A percentile compares a stretch with the other conserved stretches of the same genome.
These are phyloP conservation scores for Phoeniculus purpureus DNA, from an alignment of 2,797 vertebrate genomes.

Conservation along the genomic window DNA sequence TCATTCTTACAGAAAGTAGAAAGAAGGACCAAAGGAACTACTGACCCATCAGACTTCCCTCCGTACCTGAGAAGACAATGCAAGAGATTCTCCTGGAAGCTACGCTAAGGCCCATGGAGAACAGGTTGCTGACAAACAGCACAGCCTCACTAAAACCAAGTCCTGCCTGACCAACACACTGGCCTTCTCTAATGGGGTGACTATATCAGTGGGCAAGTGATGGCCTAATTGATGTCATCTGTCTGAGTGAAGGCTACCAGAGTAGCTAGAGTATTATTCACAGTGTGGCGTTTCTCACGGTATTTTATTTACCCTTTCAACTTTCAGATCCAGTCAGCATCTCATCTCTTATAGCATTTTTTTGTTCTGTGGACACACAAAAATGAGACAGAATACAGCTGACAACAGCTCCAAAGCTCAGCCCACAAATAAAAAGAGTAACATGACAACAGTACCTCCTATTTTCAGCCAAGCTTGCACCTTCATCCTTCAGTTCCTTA, in stretches of 20 bases:
- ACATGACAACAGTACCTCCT: slow-evolving; percentile 80
- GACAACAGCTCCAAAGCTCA: neutral
- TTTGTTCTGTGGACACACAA: accelerated
- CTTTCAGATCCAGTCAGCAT: neutral
- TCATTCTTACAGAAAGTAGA: no score
- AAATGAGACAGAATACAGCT: neutral
- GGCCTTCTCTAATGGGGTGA: no score
- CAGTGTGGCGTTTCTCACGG: accelerated
- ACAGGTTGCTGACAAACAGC: no score
- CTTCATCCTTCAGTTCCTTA: slow-evolving; percentile 88
- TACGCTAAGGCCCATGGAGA: no score
- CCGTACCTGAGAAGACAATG: no score
- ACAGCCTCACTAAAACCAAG: no score
- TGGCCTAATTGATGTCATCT: no score
- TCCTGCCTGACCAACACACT: no score
- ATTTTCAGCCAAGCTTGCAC: slow-evolving; percentile 84
- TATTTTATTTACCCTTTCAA: neutral
- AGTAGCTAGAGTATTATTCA: neutral
- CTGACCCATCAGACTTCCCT: no score
- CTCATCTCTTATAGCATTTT: neutral
- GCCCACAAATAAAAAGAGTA: neutral
- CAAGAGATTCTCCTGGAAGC: no score
- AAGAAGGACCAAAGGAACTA: no score
- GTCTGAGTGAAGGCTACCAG: neutral
- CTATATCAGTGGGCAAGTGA: no score